Base-by-base conservation (phyloP, 2,113 vertebrate species). In the Parus major region DNA sequence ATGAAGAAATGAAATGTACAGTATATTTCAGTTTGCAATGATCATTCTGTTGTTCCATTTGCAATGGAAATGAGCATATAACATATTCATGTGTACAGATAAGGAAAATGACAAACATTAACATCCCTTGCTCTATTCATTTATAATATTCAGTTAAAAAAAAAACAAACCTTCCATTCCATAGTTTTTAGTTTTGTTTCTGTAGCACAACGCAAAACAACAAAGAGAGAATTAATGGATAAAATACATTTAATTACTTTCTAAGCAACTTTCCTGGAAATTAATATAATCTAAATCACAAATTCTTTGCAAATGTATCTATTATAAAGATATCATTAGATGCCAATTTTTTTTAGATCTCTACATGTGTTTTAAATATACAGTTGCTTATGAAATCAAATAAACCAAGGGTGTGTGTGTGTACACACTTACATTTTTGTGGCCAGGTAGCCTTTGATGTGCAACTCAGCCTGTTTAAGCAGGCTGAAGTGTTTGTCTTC, bases 51-150 rank as follows among this genome's bases (percentile, higher is more conserved):
- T 86, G 75, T 91, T 81, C 64, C 47, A 95, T 94, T 86, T 87
- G 86, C 95, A 95, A 91, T 94, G 95, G 95, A 96, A 96, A 96
- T 97, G 71, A 96, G 78, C 69, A 91, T 96, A 82, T 94, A 96
- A 95, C 94, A 88, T 93, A 93, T 96, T 96, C 95, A 96, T 96
- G 95, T 95, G 93, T 97, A 96, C 96, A 93, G 93, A 94, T 95
- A 97, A 95, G 88, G 95, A 80, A 96, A 96, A 96, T 79, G 60
- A 93, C 95, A 95, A 96, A 96, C 95, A 93, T 96, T 95, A 96
- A 92, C 94, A 96, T 91, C 63, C 60, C 82, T 94, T 93, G 77
- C 94, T 96, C 95, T 87, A 86, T 94, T 93, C 94, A 88, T 96
- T 97, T 96, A 89, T 95, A 94, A 90, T 95, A 97, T 82, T 90